Conservation (phyloP, 2,113 vertebrate species). For the Hippocampus mohnikei region DNA sequence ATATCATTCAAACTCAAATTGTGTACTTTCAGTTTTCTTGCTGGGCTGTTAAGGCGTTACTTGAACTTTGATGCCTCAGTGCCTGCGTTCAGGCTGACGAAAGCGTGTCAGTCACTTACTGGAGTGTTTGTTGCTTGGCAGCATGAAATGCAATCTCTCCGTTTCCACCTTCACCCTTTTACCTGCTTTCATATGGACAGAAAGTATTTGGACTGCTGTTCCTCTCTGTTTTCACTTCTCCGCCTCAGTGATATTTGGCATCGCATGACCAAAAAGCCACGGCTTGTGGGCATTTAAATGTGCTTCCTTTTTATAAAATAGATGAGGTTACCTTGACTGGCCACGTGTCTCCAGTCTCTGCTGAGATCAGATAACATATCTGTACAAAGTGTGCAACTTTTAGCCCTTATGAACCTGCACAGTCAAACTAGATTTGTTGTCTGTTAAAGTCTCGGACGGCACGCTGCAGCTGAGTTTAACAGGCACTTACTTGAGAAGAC, state of each 20-base stretch:
- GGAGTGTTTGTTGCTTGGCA: slow-evolving; percentile 48
- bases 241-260: slow-evolving; percentile 61
- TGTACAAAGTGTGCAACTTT: slow-evolving; percentile 12
- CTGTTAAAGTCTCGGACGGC: background rate
- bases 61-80: slow-evolving; percentile 20
- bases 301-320: slow-evolving; percentile 56
- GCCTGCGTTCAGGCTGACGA: slow-evolving; percentile 24
- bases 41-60: background rate
- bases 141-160: slow-evolving; percentile 47
- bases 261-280: slow-evolving; percentile 61
- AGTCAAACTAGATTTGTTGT: background rate
- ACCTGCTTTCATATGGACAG: slow-evolving; percentile 34
- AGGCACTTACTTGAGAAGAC: background rate
- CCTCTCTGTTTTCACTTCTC: slow-evolving; percentile 27
- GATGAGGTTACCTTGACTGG: slow-evolving; percentile 54
- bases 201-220: slow-evolving; percentile 30
- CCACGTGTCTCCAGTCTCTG: slow-evolving; percentile 56
- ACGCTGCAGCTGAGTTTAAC: background rate
- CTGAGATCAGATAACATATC: slow-evolving; percentile 53
- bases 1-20: background rate
- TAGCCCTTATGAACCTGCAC: background rate
- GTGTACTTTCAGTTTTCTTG: background rate
- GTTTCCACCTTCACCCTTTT: slow-evolving; percentile 45
- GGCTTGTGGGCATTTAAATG: slow-evolving; percentile 74
- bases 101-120: slow-evolving; percentile 41